phyloP scores from a whole-genome alignment of 2,888 invertebrate species.

The Mesorhabditis spiculigera region DNA sequence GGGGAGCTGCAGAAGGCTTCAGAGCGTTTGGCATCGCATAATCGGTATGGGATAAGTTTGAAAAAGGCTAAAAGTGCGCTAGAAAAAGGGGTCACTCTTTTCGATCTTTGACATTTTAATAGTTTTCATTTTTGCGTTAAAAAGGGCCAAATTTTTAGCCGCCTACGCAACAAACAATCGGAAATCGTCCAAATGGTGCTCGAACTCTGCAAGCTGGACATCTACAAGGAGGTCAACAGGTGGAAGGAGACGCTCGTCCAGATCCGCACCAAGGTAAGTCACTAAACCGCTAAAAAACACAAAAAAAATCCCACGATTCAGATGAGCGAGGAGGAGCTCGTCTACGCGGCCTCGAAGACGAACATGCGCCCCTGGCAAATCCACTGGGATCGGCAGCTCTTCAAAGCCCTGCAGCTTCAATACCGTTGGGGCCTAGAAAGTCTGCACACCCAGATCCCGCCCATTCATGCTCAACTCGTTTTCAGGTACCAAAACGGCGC shows the following conservation, averaged over 20 bases:
- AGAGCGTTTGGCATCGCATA: slow-evolving; percentile 74
- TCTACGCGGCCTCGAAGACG: slow-evolving; percentile 60
- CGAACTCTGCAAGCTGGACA: slow-evolving; percentile 76
- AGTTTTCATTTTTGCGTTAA: not conserved
- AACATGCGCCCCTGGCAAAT: slow-evolving; percentile 81
- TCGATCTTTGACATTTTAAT: not conserved
- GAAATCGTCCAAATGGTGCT: slow-evolving; percentile 55
- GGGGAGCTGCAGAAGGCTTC: slow-evolving; percentile 77
- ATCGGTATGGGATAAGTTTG: slow-evolving; percentile 53
- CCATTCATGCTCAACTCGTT: slow-evolving; percentile 80
- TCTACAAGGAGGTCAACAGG: slow-evolving; percentile 78
- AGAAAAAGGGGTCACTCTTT: not conserved
- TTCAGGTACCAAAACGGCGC: slow-evolving; percentile 62
- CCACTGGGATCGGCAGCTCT: slow-evolving; percentile 88
- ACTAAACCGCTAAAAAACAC: not conserved
- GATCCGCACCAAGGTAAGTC: slow-evolving; percentile 71
- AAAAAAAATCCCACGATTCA: slow-evolving; percentile 8
- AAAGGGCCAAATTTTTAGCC: slow-evolving; percentile 23
- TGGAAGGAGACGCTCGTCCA: slow-evolving; percentile 86
- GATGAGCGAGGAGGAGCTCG: slow-evolving; percentile 55
- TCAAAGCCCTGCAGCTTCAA: slow-evolving; percentile 77
- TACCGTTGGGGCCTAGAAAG: slow-evolving; percentile 79
- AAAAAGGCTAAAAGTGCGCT: too few relatives aligned
- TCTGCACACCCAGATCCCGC: slow-evolving; percentile 82
- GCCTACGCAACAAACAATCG: slow-evolving; percentile 47